These are phyloP conservation scores for Chrysolina oricalcia DNA, from an alignment of 2,888 invertebrate species.

Conservation along the genomic window DNA sequence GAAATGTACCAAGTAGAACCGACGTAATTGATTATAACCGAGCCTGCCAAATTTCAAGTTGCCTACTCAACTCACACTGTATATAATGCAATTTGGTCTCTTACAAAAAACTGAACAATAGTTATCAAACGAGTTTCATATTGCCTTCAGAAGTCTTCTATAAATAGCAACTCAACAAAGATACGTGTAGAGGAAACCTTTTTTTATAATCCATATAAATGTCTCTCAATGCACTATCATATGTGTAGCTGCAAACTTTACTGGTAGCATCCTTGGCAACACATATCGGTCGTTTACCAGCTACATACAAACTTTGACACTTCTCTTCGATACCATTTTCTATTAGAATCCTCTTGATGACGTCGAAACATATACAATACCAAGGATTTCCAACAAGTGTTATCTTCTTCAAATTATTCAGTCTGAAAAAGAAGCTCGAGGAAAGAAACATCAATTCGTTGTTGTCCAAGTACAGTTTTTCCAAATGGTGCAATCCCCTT, in stretches of 20 bases:
- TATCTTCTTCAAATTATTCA: slow-evolving; percentile 42
- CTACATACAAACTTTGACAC: slow-evolving; percentile 42
- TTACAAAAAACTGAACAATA: too few species aligned
- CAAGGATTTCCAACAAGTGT: slow-evolving; percentile 56
- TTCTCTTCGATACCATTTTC: slow-evolving; percentile 47
- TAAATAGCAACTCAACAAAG: too few species aligned
- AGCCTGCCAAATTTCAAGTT: too few species aligned
- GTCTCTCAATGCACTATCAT: slow-evolving; percentile 39
- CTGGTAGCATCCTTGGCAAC: too few species aligned
- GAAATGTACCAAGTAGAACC: too few species aligned
- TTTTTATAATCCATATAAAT: slow-evolving; percentile 29
- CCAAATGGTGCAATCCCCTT: slow-evolving; percentile 40
- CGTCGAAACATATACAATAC: slow-evolving; percentile 50
- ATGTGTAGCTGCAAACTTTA: background rate
- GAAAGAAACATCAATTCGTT: slow-evolving; percentile 51
- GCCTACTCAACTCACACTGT: too few species aligned
- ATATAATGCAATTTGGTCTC: too few species aligned
- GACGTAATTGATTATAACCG: too few species aligned
- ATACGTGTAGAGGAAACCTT: too few species aligned
- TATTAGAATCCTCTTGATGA: slow-evolving; percentile 42
- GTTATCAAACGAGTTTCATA: too few species aligned
- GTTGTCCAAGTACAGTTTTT: slow-evolving; percentile 50
- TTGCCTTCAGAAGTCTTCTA: too few species aligned
- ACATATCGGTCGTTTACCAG: slow-evolving; percentile 39
- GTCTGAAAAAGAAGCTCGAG: slow-evolving; percentile 48